Conservation (phyloP, 2,797 vertebrate genomes). For the Danio tinwini region DNA sequence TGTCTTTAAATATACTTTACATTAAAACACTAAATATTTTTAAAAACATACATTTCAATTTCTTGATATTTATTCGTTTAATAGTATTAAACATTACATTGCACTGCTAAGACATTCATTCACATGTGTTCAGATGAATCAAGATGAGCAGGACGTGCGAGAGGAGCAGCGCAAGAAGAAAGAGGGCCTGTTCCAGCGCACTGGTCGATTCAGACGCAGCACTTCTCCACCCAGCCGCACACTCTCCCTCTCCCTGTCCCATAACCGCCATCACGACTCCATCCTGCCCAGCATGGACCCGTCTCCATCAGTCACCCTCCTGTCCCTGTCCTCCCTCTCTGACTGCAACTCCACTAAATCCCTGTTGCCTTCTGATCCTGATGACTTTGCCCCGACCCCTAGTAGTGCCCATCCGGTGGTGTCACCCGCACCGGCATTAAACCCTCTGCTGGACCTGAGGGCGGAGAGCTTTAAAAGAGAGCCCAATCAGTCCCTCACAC, state of each 20-base stretch:
- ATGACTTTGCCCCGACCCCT: conserved; percentile 75
- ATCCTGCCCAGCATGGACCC: conserved; percentile 75
- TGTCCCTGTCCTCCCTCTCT: conserved; percentile 88
- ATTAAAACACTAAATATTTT: no score
- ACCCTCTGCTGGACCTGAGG: conserved; percentile 87
- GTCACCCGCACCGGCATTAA: conserved; percentile 66
- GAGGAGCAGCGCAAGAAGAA: conserved; percentile 84
- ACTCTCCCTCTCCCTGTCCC: conserved; percentile 76
- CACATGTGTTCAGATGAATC: conserved; percentile 71
- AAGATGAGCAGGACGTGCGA: conserved; percentile 81
- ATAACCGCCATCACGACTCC: conserved; percentile 72
- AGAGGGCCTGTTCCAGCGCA: conserved; percentile 84
- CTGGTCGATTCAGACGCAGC: conserved; percentile 76
- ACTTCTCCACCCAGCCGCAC: conserved; percentile 79
- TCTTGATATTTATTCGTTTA: neutral
- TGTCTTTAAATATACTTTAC: no score
- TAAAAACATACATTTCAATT: neutral
- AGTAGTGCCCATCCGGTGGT: conserved; percentile 54
- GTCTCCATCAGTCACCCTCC: conserved; percentile 83
- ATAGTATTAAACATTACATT: neutral
- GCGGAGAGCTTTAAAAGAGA: conserved; percentile 92
- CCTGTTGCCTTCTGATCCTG: conserved; percentile 86
- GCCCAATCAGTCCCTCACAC: conserved; percentile 90
- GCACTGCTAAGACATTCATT: neutral
- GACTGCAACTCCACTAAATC: conserved; percentile 93